Evolutionary conservation across 1,140 invertebrate genomes (phyloP).

Genomic region (Lasioglossum albipes): DNA sequence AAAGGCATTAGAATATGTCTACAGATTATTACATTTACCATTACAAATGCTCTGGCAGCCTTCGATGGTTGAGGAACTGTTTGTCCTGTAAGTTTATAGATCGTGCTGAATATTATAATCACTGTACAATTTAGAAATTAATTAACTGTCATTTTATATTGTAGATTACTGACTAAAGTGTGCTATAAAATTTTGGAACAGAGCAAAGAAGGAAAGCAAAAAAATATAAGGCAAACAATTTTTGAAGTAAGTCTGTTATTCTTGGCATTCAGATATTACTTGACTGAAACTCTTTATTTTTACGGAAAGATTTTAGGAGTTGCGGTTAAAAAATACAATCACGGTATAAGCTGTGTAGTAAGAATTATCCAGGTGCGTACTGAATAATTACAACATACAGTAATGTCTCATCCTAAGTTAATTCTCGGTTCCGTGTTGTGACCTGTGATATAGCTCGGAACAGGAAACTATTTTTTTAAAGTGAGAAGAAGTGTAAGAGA

Average conservation of each 20-base stretch:
- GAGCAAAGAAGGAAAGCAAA: slow-evolving; percentile 82
- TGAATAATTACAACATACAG: neutral
- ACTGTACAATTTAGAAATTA: slow-evolving; percentile 62
- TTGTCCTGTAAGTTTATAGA: slow-evolving; percentile 85
- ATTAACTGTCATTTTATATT: too few species aligned
- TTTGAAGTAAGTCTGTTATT: slow-evolving; percentile 71
- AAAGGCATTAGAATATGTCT: slow-evolving; percentile 84
- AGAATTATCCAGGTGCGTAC: slow-evolving; percentile 84
- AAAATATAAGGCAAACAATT: slow-evolving; percentile 85
- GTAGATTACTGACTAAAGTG: slow-evolving; percentile 82
- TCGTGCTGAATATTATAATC: neutral
- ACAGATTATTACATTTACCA: slow-evolving; percentile 83
- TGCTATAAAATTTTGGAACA: slow-evolving; percentile 89
- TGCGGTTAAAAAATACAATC: slow-evolving; percentile 90
- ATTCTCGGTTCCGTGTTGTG: too few species aligned
- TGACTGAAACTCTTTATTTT: neutral
- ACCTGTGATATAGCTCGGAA: too few species aligned
- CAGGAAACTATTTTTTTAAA: too few species aligned
- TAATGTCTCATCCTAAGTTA: too few species aligned
- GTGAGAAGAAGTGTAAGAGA: too few species aligned
- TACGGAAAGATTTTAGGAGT: slow-evolving; percentile 87
- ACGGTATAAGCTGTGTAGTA: slow-evolving; percentile 84
- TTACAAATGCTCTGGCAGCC: slow-evolving; percentile 89
- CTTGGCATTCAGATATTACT: slow-evolving; percentile 22
- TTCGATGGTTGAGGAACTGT: slow-evolving; percentile 90